Evolutionary conservation across 2,113 vertebrate species (phyloP), one percentile per base, ranked within the genome.

Genomic region (Sigmodon hispidus): DNA sequence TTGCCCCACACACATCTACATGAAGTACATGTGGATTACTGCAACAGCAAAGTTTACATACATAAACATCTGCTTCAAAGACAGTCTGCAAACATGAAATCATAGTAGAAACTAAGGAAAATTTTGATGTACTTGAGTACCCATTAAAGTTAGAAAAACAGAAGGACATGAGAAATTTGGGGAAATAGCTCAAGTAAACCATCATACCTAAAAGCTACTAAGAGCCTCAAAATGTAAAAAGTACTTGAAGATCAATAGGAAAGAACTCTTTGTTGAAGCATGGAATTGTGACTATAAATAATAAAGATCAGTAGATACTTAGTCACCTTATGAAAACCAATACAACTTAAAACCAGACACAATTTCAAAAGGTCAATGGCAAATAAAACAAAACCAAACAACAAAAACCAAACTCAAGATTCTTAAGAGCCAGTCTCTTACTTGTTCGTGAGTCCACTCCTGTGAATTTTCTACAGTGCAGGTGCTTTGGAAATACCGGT

Each of bases 171-270:
- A n/a, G 21, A 92, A 79, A 43, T 24, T 40, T 22, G 59, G 13
- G 4, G 2, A 91, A 83, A 79, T 19, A 52, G 59, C 67, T 75
- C 91, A 90, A 94, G 40, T 16, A 75, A 10, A n/a, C 13, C 13
- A 1, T 22, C 57, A 16, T 22, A 75, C 21, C 36, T 36, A 45
- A n/a, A 70, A 45, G 12, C 79, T 48, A 59, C 63, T 73, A n/a
- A 69, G 34, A 69, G 36, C 31, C 70, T 84, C 75, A 24, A 36
- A 80, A 88, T 90, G 36, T 87, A 95, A 97, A 94, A 21, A 93
- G 45, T 3, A 76, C 45, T 63, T 76, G 45, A 17, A 65, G 83
- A 96, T 70, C 52, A 85, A 85, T 7, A 93, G 43, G 16, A 13
- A n/a, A 55, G 48, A 50, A 61, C 48, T 73, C 31, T n/a, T n/a